Evolutionary conservation across 2,113 vertebrate genomes (phyloP).

Genomic region (Todiramphus saurophagus): DNA sequence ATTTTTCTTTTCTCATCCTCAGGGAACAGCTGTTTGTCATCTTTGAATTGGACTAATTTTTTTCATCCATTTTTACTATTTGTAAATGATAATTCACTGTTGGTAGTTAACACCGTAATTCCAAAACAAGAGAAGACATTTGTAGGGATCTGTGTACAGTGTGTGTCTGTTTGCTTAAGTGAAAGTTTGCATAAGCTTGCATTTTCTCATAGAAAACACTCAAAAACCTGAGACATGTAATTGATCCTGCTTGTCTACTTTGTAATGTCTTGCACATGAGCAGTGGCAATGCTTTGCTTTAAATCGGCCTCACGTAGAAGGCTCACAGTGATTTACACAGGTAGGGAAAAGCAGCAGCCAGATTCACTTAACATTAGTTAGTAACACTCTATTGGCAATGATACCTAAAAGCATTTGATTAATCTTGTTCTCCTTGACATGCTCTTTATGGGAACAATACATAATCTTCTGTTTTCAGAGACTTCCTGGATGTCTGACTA

Average conservation of each 20-base stretch:
- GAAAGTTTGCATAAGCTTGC: neutral
- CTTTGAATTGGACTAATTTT: neutral
- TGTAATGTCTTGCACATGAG: neutral
- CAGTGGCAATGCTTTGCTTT: neutral
- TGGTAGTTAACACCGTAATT: neutral
- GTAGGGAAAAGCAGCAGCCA: neutral
- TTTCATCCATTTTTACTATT: neutral
- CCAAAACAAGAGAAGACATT: neutral
- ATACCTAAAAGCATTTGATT: neutral
- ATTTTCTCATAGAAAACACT: neutral
- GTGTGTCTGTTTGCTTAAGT: neutral
- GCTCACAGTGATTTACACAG: neutral
- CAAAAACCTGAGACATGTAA: neutral
- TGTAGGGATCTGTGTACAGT: neutral
- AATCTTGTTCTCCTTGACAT: neutral
- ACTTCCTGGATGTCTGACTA: neutral
- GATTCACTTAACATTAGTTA: neutral
- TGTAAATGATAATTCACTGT: neutral
- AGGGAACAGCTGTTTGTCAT: neutral
- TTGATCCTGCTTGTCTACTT: neutral
- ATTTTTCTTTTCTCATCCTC: neutral
- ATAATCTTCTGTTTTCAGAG: neutral
- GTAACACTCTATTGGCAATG: neutral
- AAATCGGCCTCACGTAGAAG: neutral
- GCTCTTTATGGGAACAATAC: neutral